Base-by-base conservation (phyloP, 2,797 vertebrate genomes). In the Leontocebus nigricollis region DNA sequence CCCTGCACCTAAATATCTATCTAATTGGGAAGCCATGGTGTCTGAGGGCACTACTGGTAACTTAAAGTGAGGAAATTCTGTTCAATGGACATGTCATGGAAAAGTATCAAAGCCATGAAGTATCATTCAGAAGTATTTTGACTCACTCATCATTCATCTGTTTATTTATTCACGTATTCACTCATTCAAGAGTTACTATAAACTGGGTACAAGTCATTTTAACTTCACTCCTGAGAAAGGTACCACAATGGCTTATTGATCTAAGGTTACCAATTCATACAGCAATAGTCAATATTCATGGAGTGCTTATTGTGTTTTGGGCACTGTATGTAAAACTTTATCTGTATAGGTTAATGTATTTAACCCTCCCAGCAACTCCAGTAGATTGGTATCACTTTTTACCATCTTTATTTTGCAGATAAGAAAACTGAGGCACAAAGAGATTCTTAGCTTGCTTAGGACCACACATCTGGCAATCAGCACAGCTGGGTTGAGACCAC, bases 361-460 rank as follows among this genome's bases (percentile, higher is more conserved):
- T 82, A 81, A 48, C 64, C 41, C 27, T 83, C 33, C 36, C 3
- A 13, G 46, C 26, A 64, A 44, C 10, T 2, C 5, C 7, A 27
- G 36, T 6, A 36, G 44, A 30, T 55, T 33, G 7, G n/a, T 46
- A n/a, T 46, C 27, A 7, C 24, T 48, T 93, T 24, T 61, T 80
- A 44, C 22, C 26, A 4, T 52, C 64, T 90, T 73, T n/a, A 82
- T 39, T 81, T 88, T 91, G 67, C 73, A 85, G 44, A 85, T 26
- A 20, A 57, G 14, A 50, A 48, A 26, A 67, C 9, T 0, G 3
- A 22, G 50, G 10, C 48, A 27, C 8, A 12, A 13, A 73, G 50
- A 27, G 44, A 44, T 73, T 22, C 14, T 36, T 20, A 50, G 52
- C 26, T 82, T 94, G 64, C n/a, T 33, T 5, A 44, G 46, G 70